Conservation (phyloP, 2,888 invertebrate genomes). For the Apotomis capreana region DNA sequence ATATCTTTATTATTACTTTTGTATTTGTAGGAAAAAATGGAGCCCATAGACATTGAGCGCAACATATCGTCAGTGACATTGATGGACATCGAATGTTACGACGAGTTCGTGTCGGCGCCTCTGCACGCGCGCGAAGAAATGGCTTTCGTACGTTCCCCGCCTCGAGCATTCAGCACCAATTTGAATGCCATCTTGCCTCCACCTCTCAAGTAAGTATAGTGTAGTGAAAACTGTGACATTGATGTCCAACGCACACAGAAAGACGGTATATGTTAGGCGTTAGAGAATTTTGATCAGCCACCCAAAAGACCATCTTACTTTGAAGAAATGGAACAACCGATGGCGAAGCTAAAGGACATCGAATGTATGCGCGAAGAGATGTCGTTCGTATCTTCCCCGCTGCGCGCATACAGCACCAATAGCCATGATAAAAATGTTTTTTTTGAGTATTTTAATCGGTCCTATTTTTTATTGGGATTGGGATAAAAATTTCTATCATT, state of each 20-base stretch:
- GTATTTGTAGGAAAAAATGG: conserved; percentile 69
- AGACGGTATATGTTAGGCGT: no score
- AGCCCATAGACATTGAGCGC: conserved; percentile 87
- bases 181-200: conserved; percentile 54
- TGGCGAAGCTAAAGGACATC: neutral
- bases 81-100: conserved; percentile 88
- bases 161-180: conserved; percentile 18
- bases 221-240: neutral
- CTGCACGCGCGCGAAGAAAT: conserved; percentile 15
- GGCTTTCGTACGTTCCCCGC: conserved; percentile 42
- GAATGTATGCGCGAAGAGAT: neutral
- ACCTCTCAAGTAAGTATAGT: conserved; percentile 59
- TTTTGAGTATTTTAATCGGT: no score
- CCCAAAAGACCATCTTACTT: no score
- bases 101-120: conserved; percentile 80
- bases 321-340: neutral
- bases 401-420: neutral
- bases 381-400: neutral
- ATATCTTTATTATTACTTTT: neutral
- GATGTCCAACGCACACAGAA: no score
- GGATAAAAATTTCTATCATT: no score
- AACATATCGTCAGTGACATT: conserved; percentile 82
- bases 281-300: no score
- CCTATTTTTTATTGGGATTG: no score
- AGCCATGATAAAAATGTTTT: neutral